Evolutionary conservation across 2,888 invertebrate genomes (phyloP), one percentile per base, ranked within the genome.

Genomic region (Hololepta plana): DNA sequence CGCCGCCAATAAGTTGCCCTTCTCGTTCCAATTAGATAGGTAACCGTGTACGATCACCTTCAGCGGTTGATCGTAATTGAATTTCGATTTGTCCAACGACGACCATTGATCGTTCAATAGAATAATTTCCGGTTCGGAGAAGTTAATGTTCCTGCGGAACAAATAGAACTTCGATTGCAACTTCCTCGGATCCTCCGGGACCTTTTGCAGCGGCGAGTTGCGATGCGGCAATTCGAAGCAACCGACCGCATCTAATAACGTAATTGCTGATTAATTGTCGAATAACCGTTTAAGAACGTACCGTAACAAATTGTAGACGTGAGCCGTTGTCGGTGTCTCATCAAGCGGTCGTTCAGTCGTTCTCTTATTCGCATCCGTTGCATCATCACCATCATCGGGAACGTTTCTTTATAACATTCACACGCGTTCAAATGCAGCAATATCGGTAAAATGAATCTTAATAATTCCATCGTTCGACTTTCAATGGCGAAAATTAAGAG

Each of bases 21-120:
- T 46, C 30, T 61, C 60, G 31, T 52, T 57, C 39, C 64, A 64
- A 33, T 56, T 61, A 23, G 65, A 63, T 46, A 63, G 62, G 39
- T 57, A 67, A 1, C 68, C 68, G 36, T 68, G 68, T 11, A 66
- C 55, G 10, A 66, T 43, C 22, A 67, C 47, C 38, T 64, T 67
- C 14, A 63, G 38, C 2, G 55, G 49, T 31, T 54, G 55, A 3
- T 44, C 47, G 1, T 42, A 37, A 35, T 62, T 49, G 34, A 64
- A 64, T 20, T 44, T 48, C 0, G 67, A 63, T 19, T 43, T 36
- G 15, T 37, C 36, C 12, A 65, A 43, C 0, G 63, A 60, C 28
- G 46, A 40, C 2, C 52, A 51, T 8, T 52, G 43, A 32, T 66
- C 63, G 3, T 59, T 57, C 37, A 64, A 64, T 4, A 44, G 37